A percentile compares a stretch with the other conserved stretches of the same genome.
These are phyloP conservation scores for Daboia siamensis DNA, from an alignment of 2,113 vertebrate species.

Conservation along the genomic window DNA sequence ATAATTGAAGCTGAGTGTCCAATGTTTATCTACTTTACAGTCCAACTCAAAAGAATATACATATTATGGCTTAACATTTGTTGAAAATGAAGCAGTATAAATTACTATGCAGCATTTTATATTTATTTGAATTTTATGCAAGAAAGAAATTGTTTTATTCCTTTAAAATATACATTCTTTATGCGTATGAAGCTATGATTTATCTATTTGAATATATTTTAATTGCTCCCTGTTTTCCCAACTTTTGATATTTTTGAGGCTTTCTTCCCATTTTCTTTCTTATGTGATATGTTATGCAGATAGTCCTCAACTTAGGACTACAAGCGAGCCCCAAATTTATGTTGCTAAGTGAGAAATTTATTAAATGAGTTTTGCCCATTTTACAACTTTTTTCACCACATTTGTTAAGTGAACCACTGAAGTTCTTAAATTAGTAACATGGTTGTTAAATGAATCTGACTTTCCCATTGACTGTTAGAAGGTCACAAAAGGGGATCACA, in stretches of 20 bases:
- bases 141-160: neutral
- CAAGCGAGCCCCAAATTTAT: no score
- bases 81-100: neutral
- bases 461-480: no score
- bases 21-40: neutral
- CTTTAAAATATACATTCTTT: neutral
- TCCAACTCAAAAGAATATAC: neutral
- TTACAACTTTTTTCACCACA: no score
- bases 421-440: no score
- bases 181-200: neutral
- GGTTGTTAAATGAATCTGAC: no score
- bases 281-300: neutral
- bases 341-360: no score
- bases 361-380: no score
- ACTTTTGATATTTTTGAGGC: neutral
- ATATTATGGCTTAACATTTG: neutral
- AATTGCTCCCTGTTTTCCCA: neutral
- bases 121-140: neutral
- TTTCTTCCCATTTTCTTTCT: neutral
- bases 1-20: neutral
- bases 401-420: no score
- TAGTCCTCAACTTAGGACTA: no score
- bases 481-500: no score
- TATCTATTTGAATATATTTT: neutral
- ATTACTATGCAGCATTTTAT: neutral